These are phyloP conservation scores for Sepioteuthis lessoniana DNA, from an alignment of 2,888 invertebrate species.

Conservation along the genomic window DNA sequence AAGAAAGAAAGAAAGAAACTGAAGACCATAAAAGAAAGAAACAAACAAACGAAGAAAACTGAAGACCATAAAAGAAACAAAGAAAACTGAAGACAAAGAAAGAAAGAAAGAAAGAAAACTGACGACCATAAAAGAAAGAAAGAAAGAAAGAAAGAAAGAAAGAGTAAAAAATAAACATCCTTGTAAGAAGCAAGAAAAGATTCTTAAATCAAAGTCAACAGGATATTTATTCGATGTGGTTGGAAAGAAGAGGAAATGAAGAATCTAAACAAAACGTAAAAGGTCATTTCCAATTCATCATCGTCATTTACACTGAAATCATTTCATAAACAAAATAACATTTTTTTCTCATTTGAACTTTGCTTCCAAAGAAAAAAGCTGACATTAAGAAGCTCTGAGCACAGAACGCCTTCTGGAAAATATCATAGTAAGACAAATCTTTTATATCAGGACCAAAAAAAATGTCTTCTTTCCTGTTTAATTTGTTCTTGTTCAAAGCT, in stretches of 20 bases:
- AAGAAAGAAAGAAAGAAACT: neutral
- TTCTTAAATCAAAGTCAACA: no score
- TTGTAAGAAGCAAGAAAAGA: no score
- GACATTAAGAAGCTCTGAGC: neutral
- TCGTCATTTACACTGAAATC: neutral
- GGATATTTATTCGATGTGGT: no score
- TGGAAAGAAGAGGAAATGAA: neutral
- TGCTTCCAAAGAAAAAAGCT: neutral
- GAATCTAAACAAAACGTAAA: neutral
- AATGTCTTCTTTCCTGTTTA: no score
- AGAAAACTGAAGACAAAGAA: neutral
- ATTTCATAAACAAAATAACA: slow-evolving; percentile 33
- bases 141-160: neutral
- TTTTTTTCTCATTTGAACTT: neutral
- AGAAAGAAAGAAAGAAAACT: neutral
- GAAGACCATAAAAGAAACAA: neutral
- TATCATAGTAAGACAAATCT: neutral
- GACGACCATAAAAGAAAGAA: neutral
- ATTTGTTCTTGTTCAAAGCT: no score
- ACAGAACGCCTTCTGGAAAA: neutral
- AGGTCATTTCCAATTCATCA: neutral
- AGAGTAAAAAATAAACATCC: neutral
- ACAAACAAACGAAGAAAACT: neutral
- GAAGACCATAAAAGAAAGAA: neutral
- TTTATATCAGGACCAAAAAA: no score